These are phyloP conservation scores for Ophioninae sp. DNA, from an alignment of 2,888 invertebrate genomes.

Conservation along the genomic window DNA sequence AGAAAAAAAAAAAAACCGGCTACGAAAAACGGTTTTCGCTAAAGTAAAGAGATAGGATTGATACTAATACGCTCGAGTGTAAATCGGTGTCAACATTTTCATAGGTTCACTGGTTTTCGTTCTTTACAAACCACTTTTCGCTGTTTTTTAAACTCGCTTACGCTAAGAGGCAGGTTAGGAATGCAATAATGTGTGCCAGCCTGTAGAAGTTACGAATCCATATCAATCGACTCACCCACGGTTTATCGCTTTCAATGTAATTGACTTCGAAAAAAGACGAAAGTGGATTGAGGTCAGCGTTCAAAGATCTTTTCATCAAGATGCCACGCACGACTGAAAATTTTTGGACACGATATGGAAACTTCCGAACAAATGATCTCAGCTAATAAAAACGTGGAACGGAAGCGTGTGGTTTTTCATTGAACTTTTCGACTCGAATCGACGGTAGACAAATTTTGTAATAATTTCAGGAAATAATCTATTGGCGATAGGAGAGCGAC, in stretches of 20 bases:
- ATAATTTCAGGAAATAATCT: background rate
- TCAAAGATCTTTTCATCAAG: background rate
- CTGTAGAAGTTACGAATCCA: slow-evolving; percentile 4
- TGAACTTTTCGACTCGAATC: slow-evolving; percentile 5
- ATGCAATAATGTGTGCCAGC: background rate
- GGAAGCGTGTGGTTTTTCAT: background rate
- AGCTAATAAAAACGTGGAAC: background rate
- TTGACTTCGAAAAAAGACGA: background rate
- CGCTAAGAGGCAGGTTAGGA: background rate
- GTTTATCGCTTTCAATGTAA: background rate
- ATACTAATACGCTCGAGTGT: background rate
- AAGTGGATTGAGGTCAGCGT: background rate
- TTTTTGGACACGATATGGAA: background rate
- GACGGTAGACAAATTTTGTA: background rate
- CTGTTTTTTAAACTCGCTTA: background rate
- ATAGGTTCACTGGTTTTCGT: background rate
- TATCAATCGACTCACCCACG: background rate
- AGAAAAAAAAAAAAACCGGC: background rate
- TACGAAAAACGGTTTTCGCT: background rate
- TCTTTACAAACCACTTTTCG: background rate
- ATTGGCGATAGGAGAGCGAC: background rate
- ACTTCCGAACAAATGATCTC: background rate
- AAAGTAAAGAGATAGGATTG: background rate
- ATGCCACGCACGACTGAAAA: too few relatives aligned
- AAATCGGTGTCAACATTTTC: background rate